Evolutionary conservation across 2,797 vertebrate genomes (phyloP), one percentile per base, ranked within the genome.

Genomic region (Xenops minutus): DNA sequence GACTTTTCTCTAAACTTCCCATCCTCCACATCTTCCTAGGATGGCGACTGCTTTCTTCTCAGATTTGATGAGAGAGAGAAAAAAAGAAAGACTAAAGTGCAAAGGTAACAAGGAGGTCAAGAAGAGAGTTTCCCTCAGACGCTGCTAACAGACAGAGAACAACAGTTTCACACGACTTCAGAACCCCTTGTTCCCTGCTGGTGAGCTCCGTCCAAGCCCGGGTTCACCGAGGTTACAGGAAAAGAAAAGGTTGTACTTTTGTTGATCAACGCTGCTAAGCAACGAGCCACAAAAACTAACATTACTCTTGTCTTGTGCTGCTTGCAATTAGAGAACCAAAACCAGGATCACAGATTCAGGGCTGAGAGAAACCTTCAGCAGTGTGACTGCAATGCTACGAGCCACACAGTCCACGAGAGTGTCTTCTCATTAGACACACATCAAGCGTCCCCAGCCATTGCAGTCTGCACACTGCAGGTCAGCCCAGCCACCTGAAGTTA

Each of bases 221-320:
- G 68, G 85, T 92, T 95, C 43, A 69, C 90, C 22, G 8, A 82
- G 75, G 93, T 95, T 88, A 94, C 90, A 77, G 54, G 66, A 78
- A 91, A 94, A 80, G 52, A 87, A 88, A 96, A 96, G 85, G 88
- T 66, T 85, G 83, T 36, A 76, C 64, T 75, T 77, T 43, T 96
- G 96, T 95, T 96, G 96, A 97, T 94, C 92, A 73, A 32, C 0
- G 97, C 97, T 98, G 97, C 98, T 97, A 96, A 97, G 98, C 97
- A 98, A 98, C 97, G 17, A 79, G 81, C 80, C 82, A 66, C 64
- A 90, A 91, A 90, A 94, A 92, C 95, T 92, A 86, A 76, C 76
- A 66, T 73, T 67, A 51, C 32, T 63, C 85, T 95, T 77, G 75
- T 83, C 88, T 96, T 92, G 88, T 6, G 6, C 79, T 83, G 51